A percentile compares a stretch with the other conserved stretches of the same genome.
phyloP scores from a whole-genome alignment of 2,888 invertebrate species.

The Malthinus flaveolus region DNA sequence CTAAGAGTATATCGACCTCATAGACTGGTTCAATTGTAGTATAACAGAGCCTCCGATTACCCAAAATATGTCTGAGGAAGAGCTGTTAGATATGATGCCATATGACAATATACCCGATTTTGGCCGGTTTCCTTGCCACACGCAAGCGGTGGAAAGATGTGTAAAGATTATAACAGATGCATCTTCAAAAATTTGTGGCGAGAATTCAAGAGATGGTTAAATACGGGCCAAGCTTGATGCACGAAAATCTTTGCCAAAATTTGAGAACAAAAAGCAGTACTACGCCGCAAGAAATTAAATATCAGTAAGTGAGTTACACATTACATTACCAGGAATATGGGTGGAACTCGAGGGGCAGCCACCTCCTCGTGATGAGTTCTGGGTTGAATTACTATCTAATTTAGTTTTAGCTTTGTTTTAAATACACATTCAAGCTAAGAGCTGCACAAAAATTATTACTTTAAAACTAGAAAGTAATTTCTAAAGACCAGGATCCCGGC shows the following conservation, averaged over 20 bases:
- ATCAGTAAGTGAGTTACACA: too few species aligned
- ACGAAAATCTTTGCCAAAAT: not conserved
- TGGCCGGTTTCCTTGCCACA: not conserved
- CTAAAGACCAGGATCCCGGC: too few species aligned
- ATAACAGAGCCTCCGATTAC: constrained; percentile 8
- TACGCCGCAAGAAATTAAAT: too few species aligned
- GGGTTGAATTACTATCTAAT: constrained; percentile 6
- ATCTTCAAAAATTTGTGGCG: not conserved
- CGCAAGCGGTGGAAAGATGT: not conserved
- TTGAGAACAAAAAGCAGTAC: not conserved
- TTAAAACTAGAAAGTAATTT: too few species aligned
- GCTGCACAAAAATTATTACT: not conserved
- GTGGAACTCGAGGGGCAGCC: constrained; percentile 6
- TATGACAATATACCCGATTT: not conserved
- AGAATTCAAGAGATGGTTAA: not conserved
- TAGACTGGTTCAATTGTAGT: not conserved
- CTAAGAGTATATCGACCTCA: not conserved
- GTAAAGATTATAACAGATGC: not conserved
- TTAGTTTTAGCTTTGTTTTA: not conserved
- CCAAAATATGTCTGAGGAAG: constrained; percentile 2
- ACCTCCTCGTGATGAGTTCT: constrained; percentile 16
- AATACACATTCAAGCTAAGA: not conserved
- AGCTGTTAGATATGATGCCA: not conserved
- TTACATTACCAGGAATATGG: not conserved
- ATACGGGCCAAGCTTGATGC: not conserved